Percentiles rank a stretch among this genome's conserved stretches.
These are phyloP conservation scores for Nothobranchius kuhntae DNA, from an alignment of 2,113 vertebrate species.

Conservation along the genomic window DNA sequence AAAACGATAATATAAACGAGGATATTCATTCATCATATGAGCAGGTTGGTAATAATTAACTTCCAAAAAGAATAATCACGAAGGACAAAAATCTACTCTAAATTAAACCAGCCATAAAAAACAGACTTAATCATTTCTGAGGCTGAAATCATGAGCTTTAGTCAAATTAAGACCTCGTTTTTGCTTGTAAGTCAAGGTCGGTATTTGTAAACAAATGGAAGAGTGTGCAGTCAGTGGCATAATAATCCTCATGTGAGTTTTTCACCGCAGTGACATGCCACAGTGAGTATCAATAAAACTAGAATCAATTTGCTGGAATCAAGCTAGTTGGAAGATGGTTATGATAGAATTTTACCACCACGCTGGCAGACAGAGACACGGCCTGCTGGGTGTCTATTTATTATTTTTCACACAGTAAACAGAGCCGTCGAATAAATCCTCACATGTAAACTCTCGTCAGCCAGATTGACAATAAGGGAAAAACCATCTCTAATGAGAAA, in stretches of 20 bases:
- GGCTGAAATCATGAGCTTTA: conserved; percentile 14
- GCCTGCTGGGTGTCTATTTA: conserved; percentile 52
- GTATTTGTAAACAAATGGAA: conserved; percentile 1
- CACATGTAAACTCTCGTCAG: conserved; percentile 37
- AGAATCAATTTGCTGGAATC: conserved; percentile 54
- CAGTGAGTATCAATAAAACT: conserved; percentile 50
- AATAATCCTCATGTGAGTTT: conserved; percentile 29
- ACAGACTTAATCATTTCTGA: background rate
- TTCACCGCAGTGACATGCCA: conserved; percentile 21
- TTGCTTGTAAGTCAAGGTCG: conserved; percentile 38
- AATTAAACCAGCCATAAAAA: conserved; percentile 5
- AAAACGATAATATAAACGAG: conserved; percentile 37
- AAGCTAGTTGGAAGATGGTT: conserved; percentile 56
- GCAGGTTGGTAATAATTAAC: conserved; percentile 58
- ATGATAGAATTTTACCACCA: conserved; percentile 55
- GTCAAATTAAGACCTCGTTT: background rate
- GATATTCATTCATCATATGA: conserved; percentile 55
- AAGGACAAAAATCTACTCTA: background rate
- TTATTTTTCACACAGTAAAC: conserved; percentile 37
- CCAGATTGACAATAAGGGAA: conserved; percentile 8
- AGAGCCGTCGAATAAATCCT: conserved; percentile 52
- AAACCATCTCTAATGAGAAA: conserved; percentile 48
- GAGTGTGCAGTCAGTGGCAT: conserved; percentile 3
- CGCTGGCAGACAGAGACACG: conserved; percentile 39
- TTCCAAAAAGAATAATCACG: conserved; percentile 37